These are phyloP conservation scores for Watsonalla binaria DNA, from an alignment of 2,888 invertebrate genomes.

Conservation along the genomic window DNA sequence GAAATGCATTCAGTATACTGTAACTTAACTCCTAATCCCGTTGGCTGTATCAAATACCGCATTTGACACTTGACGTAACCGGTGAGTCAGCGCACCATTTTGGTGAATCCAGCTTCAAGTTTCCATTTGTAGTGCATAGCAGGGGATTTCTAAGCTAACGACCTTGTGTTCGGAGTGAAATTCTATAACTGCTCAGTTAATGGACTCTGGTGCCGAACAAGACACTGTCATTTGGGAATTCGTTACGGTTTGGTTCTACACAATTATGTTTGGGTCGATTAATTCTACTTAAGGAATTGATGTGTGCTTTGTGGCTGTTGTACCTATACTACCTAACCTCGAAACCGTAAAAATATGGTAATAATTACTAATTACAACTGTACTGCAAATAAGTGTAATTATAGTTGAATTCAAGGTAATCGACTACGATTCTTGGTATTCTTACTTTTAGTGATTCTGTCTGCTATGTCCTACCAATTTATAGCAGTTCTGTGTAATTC, in stretches of 20 bases:
- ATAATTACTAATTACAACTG: too few relatives aligned
- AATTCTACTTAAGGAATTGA: neutral
- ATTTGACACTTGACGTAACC: slow-evolving; percentile 29
- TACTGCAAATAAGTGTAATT: too few relatives aligned
- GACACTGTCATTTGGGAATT: neutral
- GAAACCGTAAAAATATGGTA: too few relatives aligned
- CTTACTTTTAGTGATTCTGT: too few relatives aligned
- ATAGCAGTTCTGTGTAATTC: too few relatives aligned
- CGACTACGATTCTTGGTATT: too few relatives aligned
- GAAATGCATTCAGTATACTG: neutral
- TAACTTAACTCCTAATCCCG: neutral
- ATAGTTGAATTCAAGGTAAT: too few relatives aligned
- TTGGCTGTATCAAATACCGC: slow-evolving; percentile 1
- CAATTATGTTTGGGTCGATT: neutral
- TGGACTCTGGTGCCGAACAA: neutral
- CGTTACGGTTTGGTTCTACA: neutral
- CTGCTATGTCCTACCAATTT: too few relatives aligned
- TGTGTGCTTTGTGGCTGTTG: too few relatives aligned
- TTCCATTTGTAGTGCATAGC: slow-evolving; percentile 27
- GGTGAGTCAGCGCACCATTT: slow-evolving; percentile 36
- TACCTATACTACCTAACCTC: too few relatives aligned
- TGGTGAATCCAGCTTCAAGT: slow-evolving; percentile 33
- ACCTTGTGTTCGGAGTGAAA: slow-evolving; percentile 28
- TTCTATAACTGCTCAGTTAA: slow-evolving; percentile 30
- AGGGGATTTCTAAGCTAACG: slow-evolving; percentile 33